A percentile compares a stretch with the other conserved stretches of the same genome.
Evolutionary conservation across 2,888 invertebrate genomes (phyloP).

Genomic region (Coenonympha glycerion): DNA sequence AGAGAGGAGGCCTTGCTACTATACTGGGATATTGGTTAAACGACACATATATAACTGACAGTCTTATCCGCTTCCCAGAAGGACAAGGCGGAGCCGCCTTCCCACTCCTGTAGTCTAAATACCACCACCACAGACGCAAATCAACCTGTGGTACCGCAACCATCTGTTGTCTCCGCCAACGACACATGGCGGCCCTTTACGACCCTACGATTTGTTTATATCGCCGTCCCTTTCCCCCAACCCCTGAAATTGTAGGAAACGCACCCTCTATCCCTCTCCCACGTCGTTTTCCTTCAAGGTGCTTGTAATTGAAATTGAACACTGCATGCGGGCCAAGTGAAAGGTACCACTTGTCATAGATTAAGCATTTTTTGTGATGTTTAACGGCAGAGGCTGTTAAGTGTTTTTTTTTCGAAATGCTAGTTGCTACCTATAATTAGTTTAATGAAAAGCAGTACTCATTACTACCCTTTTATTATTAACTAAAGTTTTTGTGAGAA

Average conservation of each 20-base stretch:
- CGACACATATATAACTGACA: too few species aligned
- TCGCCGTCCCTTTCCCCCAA: conserved; percentile 39
- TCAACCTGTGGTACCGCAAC: conserved; percentile 32
- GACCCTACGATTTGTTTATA: conserved; percentile 67
- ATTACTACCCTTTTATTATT: too few species aligned
- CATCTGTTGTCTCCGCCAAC: conserved; percentile 70
- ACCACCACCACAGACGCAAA: conserved; percentile 22
- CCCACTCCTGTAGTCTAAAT: too few species aligned
- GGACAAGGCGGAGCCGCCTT: too few species aligned
- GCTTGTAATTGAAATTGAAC: conserved; percentile 68
- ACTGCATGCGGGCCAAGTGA: conserved; percentile 71
- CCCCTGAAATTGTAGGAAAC: neutral
- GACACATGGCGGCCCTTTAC: conserved; percentile 66
- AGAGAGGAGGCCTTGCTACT: too few species aligned
- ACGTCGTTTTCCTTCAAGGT: conserved; percentile 61
- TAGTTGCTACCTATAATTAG: neutral
- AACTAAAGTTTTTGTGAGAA: too few species aligned
- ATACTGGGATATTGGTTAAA: too few species aligned
- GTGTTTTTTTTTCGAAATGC: neutral
- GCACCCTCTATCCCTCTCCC: conserved; percentile 39
- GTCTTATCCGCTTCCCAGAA: too few species aligned
- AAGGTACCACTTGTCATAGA: conserved; percentile 58
- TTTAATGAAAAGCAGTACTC: neutral
- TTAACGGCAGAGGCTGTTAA: conserved; percentile 8
- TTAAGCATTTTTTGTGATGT: conserved; percentile 29